A percentile compares a stretch with the other conserved stretches of the same genome.
phyloP scores from a whole-genome alignment of 2,113 vertebrate species.

The Bubalus kerabau region DNA sequence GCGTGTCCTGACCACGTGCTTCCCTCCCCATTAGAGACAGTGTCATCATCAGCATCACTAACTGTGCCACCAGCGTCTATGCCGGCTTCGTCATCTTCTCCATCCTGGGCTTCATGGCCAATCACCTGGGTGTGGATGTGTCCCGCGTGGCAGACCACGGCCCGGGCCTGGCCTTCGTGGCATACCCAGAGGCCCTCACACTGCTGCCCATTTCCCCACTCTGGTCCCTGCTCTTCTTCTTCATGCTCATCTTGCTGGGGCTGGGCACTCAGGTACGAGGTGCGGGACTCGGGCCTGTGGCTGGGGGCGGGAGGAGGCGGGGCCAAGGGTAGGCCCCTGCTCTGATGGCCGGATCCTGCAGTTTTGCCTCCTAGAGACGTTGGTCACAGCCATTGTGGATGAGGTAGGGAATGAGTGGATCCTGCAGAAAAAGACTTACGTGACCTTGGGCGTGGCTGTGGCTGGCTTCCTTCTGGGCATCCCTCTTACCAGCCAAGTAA shows the following conservation, averaged over 20 bases:
- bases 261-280: constrained; percentile 94
- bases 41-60: constrained; percentile 98
- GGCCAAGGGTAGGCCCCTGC: neutral
- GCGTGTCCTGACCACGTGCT: neutral
- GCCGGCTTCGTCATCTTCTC: constrained; percentile 99
- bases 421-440: constrained; percentile 90
- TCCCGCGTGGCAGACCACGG: constrained; percentile 96
- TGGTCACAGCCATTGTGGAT: constrained; percentile 96
- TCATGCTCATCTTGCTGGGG: constrained; percentile 98
- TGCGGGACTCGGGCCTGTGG: rapidly evolving
- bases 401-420: constrained; percentile 98
- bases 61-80: constrained; percentile 97
- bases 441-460: constrained; percentile 91
- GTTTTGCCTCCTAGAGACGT: constrained; percentile 97
- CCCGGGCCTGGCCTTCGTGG: constrained; percentile 95
- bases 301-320: neutral
- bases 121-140: constrained; percentile 92
- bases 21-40: constrained; percentile 87
- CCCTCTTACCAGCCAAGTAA: constrained; percentile 93
- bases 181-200: constrained; percentile 96
- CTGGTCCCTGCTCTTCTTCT: constrained; percentile 99
- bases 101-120: constrained; percentile 98
- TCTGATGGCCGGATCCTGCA: constrained; percentile 54
- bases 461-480: constrained; percentile 93
- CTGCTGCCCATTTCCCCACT: constrained; percentile 94